These are phyloP conservation scores for Takifugu bimaculatus DNA, from an alignment of 2,113 vertebrate genomes.

Conservation along the genomic window DNA sequence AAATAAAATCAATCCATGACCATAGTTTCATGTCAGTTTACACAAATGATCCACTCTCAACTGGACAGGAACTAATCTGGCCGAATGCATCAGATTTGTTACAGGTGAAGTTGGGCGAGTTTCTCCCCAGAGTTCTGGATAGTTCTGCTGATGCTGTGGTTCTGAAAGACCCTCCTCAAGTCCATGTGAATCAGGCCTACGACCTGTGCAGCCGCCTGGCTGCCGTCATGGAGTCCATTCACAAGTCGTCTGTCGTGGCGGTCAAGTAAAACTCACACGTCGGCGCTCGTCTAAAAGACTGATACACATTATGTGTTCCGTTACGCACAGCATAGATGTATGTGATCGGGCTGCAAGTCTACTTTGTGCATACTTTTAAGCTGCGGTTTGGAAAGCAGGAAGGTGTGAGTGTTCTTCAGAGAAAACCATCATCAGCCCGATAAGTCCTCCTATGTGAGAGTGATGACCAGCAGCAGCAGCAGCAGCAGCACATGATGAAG, in stretches of 20 bases:
- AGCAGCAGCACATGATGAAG: no score
- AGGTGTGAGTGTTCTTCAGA: not conserved
- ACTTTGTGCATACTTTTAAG: not conserved
- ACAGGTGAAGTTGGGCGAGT: constrained; percentile 85
- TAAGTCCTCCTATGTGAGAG: no score
- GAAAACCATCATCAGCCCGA: no score
- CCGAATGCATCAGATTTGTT: constrained; percentile 74
- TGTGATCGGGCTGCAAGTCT: constrained; percentile 5
- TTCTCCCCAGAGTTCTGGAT: constrained; percentile 93
- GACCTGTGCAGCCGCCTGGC: constrained; percentile 92
- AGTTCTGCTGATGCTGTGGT: constrained; percentile 81
- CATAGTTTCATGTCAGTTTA: no score
- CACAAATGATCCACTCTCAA: not conserved
- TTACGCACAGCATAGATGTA: not conserved
- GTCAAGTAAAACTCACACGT: constrained; percentile 75
- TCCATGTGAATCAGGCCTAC: constrained; percentile 85
- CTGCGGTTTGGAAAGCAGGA: not conserved
- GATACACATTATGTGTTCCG: no score
- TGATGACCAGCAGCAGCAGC: no score
- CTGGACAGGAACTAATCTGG: not conserved
- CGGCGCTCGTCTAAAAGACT: no score
- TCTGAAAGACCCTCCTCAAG: constrained; percentile 91
- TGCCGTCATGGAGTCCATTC: constrained; percentile 93
- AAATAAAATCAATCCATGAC: no score
- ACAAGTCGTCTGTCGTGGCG: constrained; percentile 76